These are phyloP conservation scores for Dunckerocampus dactyliophorus DNA, from an alignment of 2,113 vertebrate genomes.

Conservation along the genomic window DNA sequence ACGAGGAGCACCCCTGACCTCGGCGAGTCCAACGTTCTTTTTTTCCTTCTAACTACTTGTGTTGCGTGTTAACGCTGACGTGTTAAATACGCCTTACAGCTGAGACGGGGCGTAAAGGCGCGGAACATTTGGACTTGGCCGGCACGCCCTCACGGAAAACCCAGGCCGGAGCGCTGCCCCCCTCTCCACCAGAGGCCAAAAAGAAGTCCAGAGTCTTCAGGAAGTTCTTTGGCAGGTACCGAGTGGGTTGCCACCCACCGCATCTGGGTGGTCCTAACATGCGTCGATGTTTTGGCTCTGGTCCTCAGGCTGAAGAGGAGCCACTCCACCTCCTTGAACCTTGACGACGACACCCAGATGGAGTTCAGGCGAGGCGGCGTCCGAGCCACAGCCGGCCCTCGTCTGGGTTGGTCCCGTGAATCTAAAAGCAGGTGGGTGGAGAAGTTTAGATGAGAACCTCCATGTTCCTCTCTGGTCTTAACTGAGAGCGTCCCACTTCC, in stretches of 20 bases:
- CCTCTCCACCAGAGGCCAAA: constrained; percentile 81
- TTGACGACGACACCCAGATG: constrained; percentile 79
- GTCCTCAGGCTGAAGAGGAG: constrained; percentile 85
- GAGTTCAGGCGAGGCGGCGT: constrained; percentile 93
- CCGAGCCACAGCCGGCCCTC: constrained; percentile 88
- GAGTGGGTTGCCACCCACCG: too few relatives aligned
- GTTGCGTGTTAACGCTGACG: background rate
- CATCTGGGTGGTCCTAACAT: background rate
- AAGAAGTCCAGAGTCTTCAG: constrained; percentile 91
- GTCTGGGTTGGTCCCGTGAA: constrained; percentile 91
- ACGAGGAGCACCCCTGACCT: constrained; percentile 82
- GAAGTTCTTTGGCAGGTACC: constrained; percentile 88
- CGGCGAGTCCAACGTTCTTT: constrained; percentile 44
- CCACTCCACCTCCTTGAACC: constrained; percentile 90
- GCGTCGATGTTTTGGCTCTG: background rate
- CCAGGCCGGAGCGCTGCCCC: constrained; percentile 60
- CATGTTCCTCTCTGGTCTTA: background rate
- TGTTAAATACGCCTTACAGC: constrained; percentile 58
- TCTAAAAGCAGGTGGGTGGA: constrained; percentile 77
- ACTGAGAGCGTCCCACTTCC: background rate
- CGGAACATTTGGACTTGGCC: constrained; percentile 86
- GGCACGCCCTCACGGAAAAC: constrained; percentile 65
- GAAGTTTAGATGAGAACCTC: too few relatives aligned
- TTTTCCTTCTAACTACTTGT: background rate
- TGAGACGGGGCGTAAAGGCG: constrained; percentile 79